Conservation (phyloP, 2,888 invertebrate genomes). For the Agrochola lota region DNA sequence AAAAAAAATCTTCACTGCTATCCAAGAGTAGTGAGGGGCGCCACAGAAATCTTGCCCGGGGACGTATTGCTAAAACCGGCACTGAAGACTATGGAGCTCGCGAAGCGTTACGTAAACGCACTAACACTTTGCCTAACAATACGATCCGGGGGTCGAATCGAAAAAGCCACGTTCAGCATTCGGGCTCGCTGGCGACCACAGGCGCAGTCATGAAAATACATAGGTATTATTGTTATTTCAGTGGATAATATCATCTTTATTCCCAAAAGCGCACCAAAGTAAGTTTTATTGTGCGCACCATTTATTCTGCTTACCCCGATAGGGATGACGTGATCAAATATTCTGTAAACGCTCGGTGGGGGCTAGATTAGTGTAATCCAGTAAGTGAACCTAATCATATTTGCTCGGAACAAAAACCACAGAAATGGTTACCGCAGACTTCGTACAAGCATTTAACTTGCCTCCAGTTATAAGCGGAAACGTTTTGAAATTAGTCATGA, state of each 20-base stretch:
- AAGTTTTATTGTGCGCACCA: constrained; percentile 12
- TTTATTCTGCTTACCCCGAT: constrained; percentile 33
- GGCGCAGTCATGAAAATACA: not conserved
- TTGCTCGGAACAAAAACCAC: constrained; percentile 67
- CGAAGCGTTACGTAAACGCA: not conserved
- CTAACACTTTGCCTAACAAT: not conserved
- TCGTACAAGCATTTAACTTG: constrained; percentile 40
- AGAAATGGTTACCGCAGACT: constrained; percentile 59
- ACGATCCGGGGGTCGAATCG: no score
- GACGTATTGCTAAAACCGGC: no score
- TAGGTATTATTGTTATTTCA: not conserved
- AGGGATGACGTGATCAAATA: constrained; percentile 54
- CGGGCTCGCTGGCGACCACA: not conserved
- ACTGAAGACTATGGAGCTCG: not conserved
- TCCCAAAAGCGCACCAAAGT: constrained; percentile 1
- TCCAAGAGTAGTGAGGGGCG: no score
- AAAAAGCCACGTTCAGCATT: not conserved
- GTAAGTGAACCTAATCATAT: constrained; percentile 67
- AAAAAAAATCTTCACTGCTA: no score
- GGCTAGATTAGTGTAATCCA: constrained; percentile 63
- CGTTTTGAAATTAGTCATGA: constrained; percentile 9
- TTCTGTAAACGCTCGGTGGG: constrained; percentile 47
- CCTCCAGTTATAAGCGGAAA: constrained; percentile 24
- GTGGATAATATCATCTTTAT: constrained; percentile 5
- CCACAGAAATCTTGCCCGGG: no score